Evolutionary conservation across 1,140 invertebrate genomes (phyloP).

Genomic region (Limonius californicus): DNA sequence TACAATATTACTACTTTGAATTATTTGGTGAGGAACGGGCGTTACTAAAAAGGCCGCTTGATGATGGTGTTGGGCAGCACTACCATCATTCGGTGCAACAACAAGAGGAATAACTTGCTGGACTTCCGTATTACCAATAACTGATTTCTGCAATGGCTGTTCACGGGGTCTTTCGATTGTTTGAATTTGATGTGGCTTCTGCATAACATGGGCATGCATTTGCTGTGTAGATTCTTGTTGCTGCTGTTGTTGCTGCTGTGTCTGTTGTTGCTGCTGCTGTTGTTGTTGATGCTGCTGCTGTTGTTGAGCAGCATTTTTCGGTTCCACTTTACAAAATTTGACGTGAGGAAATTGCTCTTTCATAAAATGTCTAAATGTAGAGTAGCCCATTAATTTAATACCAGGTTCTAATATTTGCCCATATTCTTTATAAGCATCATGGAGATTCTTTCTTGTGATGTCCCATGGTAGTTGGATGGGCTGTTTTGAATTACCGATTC

Average conservation of each 20-base stretch:
- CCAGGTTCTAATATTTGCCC: slow-evolving; percentile 62
- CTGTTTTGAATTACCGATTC: slow-evolving; percentile 51
- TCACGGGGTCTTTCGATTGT: slow-evolving; percentile 48
- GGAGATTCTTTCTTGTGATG: slow-evolving; percentile 66
- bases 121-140: slow-evolving; percentile 40
- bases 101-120: slow-evolving; percentile 61
- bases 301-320: slow-evolving; percentile 50
- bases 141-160: slow-evolving; percentile 55
- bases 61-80: slow-evolving; percentile 43
- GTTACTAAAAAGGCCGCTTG: slow-evolving; percentile 58
- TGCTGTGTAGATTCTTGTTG: slow-evolving; percentile 48
- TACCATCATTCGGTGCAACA: slow-evolving; percentile 48
- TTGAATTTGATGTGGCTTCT: slow-evolving; percentile 49
- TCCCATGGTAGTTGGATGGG: slow-evolving; percentile 64
- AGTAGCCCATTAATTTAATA: slow-evolving; percentile 73
- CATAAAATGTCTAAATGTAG: slow-evolving; percentile 74
- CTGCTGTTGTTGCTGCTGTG: slow-evolving; percentile 48
- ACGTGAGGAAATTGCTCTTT: slow-evolving; percentile 76
- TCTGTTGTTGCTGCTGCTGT: slow-evolving; percentile 47
- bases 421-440: slow-evolving; percentile 69
- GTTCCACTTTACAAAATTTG: slow-evolving; percentile 66
- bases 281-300: slow-evolving; percentile 49
- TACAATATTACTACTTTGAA: slow-evolving; percentile 42
- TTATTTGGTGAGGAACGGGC: slow-evolving; percentile 55
- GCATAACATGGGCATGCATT: slow-evolving; percentile 42